Evolutionary conservation across 2,113 vertebrate genomes (phyloP).

Genomic region (Origma solitaria): DNA sequence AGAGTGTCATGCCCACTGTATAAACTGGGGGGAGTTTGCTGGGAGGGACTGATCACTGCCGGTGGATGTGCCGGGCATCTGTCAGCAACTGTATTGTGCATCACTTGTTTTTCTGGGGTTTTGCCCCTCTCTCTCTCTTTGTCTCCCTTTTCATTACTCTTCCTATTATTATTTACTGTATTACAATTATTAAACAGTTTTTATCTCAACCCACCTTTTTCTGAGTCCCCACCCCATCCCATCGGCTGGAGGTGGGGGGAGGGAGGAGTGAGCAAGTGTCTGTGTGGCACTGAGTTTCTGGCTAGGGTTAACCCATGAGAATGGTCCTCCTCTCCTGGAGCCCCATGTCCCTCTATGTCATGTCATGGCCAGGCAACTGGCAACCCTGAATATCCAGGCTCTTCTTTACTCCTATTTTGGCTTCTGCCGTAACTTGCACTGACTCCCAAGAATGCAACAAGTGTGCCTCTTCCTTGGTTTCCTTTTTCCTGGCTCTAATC

Average conservation of each 20-base stretch:
- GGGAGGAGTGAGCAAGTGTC: not conserved
- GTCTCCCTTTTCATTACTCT: not conserved
- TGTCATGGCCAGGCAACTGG: not conserved
- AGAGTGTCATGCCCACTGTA: not conserved
- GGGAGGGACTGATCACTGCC: fast-evolving
- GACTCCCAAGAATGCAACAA: not conserved
- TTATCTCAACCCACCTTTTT: not conserved
- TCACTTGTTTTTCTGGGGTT: not conserved
- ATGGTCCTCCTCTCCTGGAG: not conserved
- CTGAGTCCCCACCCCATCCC: not conserved
- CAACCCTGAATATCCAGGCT: not conserved
- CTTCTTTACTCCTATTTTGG: not conserved
- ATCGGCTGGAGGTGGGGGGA: not conserved
- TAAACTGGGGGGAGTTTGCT: not conserved
- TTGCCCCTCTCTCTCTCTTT: not conserved
- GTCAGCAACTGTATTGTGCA: too few species aligned
- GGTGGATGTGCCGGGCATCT: fast-evolving
- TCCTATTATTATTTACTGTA: not conserved
- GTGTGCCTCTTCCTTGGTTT: not conserved
- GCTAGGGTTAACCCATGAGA: not conserved
- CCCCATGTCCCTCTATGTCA: not conserved
- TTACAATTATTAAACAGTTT: not conserved
- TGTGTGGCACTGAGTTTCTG: not conserved
- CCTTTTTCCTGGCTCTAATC: not conserved
- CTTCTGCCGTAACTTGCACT: not conserved